Conservation (phyloP, 1,140 invertebrate genomes). For the Aphelinus certus region DNA sequence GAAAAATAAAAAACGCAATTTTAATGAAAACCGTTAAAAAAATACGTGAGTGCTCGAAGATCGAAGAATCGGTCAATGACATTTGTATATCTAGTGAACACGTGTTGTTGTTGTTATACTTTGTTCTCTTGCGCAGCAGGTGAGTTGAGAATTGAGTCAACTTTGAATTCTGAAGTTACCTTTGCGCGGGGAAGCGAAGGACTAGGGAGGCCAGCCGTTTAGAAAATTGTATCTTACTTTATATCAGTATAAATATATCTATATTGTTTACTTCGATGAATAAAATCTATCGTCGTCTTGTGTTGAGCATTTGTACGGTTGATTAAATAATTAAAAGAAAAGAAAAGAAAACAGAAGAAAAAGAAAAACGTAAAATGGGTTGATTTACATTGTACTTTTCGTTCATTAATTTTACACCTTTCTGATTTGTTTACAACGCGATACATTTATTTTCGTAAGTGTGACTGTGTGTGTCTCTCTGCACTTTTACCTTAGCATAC, state of each 20-base stretch:
- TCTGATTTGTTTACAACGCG: slow-evolving; percentile 23
- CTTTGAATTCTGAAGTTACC: slow-evolving; percentile 62
- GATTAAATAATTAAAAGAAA: background rate
- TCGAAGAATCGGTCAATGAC: slow-evolving; percentile 59
- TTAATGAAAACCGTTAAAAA: slow-evolving; percentile 42
- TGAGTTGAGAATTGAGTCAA: slow-evolving; percentile 68
- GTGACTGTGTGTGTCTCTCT: slow-evolving; percentile 42
- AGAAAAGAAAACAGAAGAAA: background rate
- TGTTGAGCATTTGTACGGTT: background rate
- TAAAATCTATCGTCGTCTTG: slow-evolving; percentile 33
- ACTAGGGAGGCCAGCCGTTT: slow-evolving; percentile 65
- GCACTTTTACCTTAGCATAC: slow-evolving; percentile 37
- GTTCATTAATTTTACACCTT: slow-evolving; percentile 14
- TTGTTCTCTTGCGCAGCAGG: slow-evolving; percentile 65
- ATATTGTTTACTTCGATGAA: slow-evolving; percentile 2
- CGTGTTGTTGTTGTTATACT: slow-evolving; percentile 52
- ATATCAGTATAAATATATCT: no score
- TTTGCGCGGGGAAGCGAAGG: slow-evolving; percentile 66
- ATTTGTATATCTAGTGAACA: slow-evolving; percentile 49
- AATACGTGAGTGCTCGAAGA: slow-evolving; percentile 62
- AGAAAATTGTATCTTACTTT: background rate
- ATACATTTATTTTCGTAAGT: slow-evolving; percentile 37
- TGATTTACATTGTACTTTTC: background rate
- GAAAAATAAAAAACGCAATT: background rate
- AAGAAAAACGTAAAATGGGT: no score